Conservation (phyloP, 2,888 invertebrate genomes). For the Trachelus tabidus region DNA sequence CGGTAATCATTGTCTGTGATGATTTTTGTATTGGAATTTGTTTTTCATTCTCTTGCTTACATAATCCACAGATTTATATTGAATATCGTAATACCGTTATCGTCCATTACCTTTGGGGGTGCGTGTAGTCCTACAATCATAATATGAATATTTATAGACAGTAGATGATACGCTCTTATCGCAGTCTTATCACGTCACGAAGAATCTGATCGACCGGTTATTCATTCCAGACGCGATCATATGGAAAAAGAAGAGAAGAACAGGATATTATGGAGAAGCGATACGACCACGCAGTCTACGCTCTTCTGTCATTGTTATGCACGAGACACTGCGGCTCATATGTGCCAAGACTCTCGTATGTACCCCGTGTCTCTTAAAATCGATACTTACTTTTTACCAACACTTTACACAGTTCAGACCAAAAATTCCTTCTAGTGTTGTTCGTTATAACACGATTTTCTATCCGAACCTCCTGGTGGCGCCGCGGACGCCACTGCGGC, state of each 20-base stretch:
- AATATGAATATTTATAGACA: not conserved
- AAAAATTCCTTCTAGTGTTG: not conserved
- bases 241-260: not conserved
- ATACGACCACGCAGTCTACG: not conserved
- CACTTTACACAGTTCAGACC: not conserved
- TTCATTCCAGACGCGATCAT: constrained; percentile 7
- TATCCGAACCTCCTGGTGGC: not conserved
- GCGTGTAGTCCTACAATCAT: not conserved
- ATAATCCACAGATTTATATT: not conserved
- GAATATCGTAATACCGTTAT: not conserved
- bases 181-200: not conserved
- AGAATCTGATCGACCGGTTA: constrained; percentile 6
- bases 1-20: too few species aligned
- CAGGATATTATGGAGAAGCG: not conserved
- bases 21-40: too few species aligned
- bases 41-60: not conserved
- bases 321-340: not conserved
- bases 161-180: not conserved
- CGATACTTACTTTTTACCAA: not conserved
- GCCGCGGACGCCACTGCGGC: not conserved
- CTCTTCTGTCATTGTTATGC: not conserved
- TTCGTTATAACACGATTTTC: not conserved
- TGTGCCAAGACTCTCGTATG: not conserved
- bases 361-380: not conserved
- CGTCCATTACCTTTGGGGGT: not conserved